Evolutionary conservation across 1,140 invertebrate species (phyloP).

Genomic region (Subanguina moxae): DNA sequence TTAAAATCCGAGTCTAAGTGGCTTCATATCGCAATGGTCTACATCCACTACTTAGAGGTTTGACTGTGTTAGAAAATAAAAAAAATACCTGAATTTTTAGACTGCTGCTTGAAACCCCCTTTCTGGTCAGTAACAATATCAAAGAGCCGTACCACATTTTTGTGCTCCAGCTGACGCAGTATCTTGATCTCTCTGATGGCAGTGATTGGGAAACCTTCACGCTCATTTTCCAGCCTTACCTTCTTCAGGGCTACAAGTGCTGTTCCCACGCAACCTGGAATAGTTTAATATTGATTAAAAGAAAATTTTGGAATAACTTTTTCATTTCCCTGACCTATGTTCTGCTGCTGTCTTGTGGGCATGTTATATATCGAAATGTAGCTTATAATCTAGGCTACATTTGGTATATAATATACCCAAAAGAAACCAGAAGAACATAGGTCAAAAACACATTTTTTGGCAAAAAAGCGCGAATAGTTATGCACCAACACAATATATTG

Average conservation of each 20-base stretch:
- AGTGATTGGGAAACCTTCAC: conserved; percentile 98
- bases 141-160: conserved; percentile 91
- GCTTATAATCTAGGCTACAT: too few relatives aligned
- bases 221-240: conserved; percentile 95
- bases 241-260: conserved; percentile 88
- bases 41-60: too few relatives aligned
- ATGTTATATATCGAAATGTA: too few relatives aligned
- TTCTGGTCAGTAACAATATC: conserved; percentile 88
- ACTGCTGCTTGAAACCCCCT: not conserved
- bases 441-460: too few relatives aligned
- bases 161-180: conserved; percentile 85
- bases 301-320: not conserved
- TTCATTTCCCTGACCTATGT: too few relatives aligned
- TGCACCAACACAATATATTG: not conserved
- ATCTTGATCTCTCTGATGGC: conserved; percentile 99
- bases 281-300: not conserved
- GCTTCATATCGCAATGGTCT: too few relatives aligned
- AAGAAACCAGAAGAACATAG: too few relatives aligned
- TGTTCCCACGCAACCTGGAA: conserved; percentile 64
- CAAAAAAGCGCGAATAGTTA: not conserved
- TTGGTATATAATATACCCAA: too few relatives aligned
- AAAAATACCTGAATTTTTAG: not conserved
- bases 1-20: too few relatives aligned
- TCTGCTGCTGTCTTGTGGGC: too few relatives aligned
- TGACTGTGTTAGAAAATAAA: too few relatives aligned